Evolutionary conservation across 1,140 invertebrate species (phyloP).

Genomic region (Diuraphis noxia): DNA sequence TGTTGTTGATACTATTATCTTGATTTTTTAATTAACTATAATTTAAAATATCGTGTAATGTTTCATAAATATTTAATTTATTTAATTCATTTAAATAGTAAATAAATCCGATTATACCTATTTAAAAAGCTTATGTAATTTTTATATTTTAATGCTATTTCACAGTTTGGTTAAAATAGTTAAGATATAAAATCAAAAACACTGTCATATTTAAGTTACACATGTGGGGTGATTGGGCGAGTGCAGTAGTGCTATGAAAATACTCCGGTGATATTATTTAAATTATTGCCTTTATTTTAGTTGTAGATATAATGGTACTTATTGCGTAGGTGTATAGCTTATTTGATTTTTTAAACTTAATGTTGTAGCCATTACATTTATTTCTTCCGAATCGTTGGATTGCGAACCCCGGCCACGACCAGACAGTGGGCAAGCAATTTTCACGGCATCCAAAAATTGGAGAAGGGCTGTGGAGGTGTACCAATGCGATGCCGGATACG

Average conservation of each 20-base stretch:
- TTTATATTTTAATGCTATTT: not conserved
- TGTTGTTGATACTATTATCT: no score
- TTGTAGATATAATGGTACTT: no score
- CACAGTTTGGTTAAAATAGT: not conserved
- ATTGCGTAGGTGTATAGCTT: not conserved
- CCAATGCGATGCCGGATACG: conserved; percentile 22
- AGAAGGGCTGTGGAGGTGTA: conserved; percentile 36
- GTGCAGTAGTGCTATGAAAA: not conserved
- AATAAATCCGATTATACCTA: not conserved
- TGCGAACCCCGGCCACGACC: conserved; percentile 23
- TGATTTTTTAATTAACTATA: not conserved
- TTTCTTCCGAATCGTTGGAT: not conserved
- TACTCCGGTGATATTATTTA: not conserved
- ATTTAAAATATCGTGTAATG: not conserved
- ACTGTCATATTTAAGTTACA: not conserved
- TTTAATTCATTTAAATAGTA: not conserved
- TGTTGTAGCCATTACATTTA: not conserved
- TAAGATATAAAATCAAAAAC: not conserved
- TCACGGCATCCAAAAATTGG: conserved; percentile 41
- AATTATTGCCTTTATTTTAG: not conserved
- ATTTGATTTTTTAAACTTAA: not conserved
- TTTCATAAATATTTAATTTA: not conserved
- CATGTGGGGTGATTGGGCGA: not conserved
- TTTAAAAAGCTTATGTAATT: not conserved
- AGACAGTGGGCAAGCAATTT: not conserved